Percentiles rank a stretch among this genome's conserved stretches.
Conservation (phyloP, 2,888 invertebrate species). For the Epicampocera succincta region DNA sequence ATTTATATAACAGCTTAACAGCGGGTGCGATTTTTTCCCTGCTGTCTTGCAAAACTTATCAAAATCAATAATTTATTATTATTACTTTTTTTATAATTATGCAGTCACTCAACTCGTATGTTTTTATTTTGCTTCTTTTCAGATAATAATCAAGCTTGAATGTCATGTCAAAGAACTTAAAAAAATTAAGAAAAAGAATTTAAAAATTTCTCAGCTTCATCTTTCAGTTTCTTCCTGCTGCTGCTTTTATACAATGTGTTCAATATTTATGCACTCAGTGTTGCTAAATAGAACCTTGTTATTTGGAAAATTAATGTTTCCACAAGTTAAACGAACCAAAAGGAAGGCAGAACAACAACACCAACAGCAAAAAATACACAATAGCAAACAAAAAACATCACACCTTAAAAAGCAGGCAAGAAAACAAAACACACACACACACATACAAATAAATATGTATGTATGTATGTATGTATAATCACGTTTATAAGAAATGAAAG, state of each 20-base stretch:
- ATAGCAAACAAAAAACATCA: slow-evolving; percentile 66
- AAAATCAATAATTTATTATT: slow-evolving; percentile 58
- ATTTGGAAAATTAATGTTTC: slow-evolving; percentile 72
- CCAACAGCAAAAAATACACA: slow-evolving; percentile 39
- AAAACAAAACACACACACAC: not conserved
- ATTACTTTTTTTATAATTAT: slow-evolving; percentile 54
- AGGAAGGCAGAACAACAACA: slow-evolving; percentile 45
- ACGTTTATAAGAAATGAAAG: slow-evolving; percentile 63
- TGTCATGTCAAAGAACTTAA: slow-evolving; percentile 60
- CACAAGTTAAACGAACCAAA: slow-evolving; percentile 68
- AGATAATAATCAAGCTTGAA: slow-evolving; percentile 38
- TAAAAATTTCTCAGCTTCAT: slow-evolving; percentile 38
- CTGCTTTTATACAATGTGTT: slow-evolving; percentile 5
- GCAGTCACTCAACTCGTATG: not conserved
- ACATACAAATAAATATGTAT: not conserved
- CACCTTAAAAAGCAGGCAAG: slow-evolving; percentile 59
- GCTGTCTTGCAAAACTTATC: slow-evolving; percentile 10
- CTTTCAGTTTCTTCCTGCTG: slow-evolving; percentile 30
- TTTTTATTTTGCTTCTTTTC: slow-evolving; percentile 1
- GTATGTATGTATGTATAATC: slow-evolving; percentile 30
- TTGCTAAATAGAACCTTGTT: slow-evolving; percentile 70
- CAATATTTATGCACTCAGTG: slow-evolving; percentile 47
- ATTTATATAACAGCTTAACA: too few species aligned
- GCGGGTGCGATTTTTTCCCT: not conserved
- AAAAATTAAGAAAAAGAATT: slow-evolving; percentile 24